Conservation (phyloP, 1,140 invertebrate genomes). For the Sinonovacula constricta region DNA sequence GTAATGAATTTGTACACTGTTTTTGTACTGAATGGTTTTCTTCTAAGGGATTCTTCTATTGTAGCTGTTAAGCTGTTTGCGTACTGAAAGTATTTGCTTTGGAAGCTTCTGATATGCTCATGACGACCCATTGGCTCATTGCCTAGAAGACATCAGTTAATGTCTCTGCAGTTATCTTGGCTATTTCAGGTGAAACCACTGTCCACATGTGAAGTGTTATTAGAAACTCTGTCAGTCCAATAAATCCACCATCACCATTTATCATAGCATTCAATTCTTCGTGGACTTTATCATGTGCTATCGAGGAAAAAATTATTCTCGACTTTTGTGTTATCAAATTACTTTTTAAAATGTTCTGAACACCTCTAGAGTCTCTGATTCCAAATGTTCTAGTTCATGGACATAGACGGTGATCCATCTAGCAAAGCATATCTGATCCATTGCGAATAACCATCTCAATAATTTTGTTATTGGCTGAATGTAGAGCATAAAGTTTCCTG, state of each 20-base stretch:
- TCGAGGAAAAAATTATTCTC: background rate
- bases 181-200: background rate
- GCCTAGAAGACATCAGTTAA: no score
- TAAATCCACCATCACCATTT: conserved; percentile 14
- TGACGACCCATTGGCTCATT: no score
- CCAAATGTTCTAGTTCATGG: background rate
- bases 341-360: background rate
- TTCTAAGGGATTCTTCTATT: no score
- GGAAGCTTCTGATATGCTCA: no score
- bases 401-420: conserved; percentile 12
- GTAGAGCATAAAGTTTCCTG: background rate
- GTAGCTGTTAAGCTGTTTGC: no score
- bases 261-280: conserved; percentile 9
- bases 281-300: conserved; percentile 15
- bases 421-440: background rate
- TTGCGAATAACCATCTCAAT: background rate
- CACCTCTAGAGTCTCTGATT: background rate
- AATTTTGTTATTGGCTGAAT: background rate
- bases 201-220: background rate
- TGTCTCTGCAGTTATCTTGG: background rate
- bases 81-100: no score
- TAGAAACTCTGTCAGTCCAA: conserved; percentile 1
- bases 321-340: background rate
- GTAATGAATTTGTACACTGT: no score
- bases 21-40: no score